phyloP scores from a whole-genome alignment of 2,888 invertebrate species.

The Graphium colonna region DNA sequence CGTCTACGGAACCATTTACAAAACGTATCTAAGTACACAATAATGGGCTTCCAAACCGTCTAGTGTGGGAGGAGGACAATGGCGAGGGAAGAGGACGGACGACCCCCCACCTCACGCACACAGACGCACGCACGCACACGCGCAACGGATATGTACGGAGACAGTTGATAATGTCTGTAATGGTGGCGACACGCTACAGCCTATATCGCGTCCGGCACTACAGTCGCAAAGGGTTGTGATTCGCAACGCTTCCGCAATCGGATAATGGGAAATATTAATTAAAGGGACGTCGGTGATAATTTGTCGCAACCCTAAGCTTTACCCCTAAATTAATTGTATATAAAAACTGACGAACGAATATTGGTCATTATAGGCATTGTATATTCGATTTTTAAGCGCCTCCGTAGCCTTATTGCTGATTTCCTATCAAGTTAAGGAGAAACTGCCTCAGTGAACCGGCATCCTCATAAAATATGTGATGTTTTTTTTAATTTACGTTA shows the following conservation, averaged over 20 bases:
- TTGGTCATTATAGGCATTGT: no score
- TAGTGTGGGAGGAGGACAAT: conserved; percentile 33
- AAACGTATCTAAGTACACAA: conserved; percentile 55
- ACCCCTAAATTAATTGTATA: no score
- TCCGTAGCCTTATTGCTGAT: no score
- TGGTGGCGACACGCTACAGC: conserved; percentile 40
- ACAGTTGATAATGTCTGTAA: conserved; percentile 48
- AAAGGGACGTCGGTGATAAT: conserved; percentile 39
- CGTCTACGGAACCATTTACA: conserved; percentile 33
- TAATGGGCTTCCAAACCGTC: conserved; percentile 57
- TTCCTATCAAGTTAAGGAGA: no score
- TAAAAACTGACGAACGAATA: no score
- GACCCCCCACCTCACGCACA: conserved; percentile 23
- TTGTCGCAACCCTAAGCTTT: no score
- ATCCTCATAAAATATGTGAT: no score
- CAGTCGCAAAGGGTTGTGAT: conserved; percentile 43
- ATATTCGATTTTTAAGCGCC: no score
- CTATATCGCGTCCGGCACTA: conserved; percentile 13
- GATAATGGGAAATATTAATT: conserved; percentile 51
- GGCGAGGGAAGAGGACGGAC: conserved; percentile 27
- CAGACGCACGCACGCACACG: conserved; percentile 36
- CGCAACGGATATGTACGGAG: conserved; percentile 34
- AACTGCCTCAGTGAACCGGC: no score
- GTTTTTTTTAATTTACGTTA: no score
- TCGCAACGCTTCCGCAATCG: conserved; percentile 42